Evolutionary conservation across 2,888 invertebrate genomes (phyloP), one percentile per base, ranked within the genome.

Genomic region (Brachypterus glaber): DNA sequence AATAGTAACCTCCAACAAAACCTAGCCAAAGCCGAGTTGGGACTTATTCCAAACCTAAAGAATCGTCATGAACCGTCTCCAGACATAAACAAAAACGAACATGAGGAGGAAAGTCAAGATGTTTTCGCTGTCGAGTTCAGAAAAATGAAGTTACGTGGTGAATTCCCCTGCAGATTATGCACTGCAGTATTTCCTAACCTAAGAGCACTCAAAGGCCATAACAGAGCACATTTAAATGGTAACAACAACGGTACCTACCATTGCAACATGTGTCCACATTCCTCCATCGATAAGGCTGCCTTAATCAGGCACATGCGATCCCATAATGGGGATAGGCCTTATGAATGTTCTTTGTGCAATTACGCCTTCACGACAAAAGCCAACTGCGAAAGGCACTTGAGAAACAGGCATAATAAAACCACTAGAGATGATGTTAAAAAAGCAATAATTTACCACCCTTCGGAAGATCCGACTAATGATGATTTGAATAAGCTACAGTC

Each of bases 281-380:
- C 82, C 1, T 85, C 86, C 47, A 73, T 85, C 25, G 95, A 95
- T 60, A 93, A 93, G 64, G 87, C 89, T 13, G 90, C 92, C 2
- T 67, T 96, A 33, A 82, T 89, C 5, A 78, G 92, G 13, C 95
- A 95, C 58, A 82, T 95, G 77, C 74, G 93, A 29, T 89, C 89
- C 1, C 95, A 95, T 66, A 95, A 92, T 58, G 95, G 95, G 0
- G 93, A 95, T 54, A 74, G 93, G 8, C 95, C 95, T 0, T 95
- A 89, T 59, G 90, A 92, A 62, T 96, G 95, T 59, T 80, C 84
- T 1, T 75, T 93, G n/a, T 96, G 96, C 64, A 89, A 89, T 57
- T 93, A 90, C 58, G 92, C 93, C 2, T 96, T 96, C 64, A 95
- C 95, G 16, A 95, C 95, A 1, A 93, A 95, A 68, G 93, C 95